Base-by-base conservation (phyloP, 92 coral and sea anemone genomes). In the Actinernus sp. region DNA sequence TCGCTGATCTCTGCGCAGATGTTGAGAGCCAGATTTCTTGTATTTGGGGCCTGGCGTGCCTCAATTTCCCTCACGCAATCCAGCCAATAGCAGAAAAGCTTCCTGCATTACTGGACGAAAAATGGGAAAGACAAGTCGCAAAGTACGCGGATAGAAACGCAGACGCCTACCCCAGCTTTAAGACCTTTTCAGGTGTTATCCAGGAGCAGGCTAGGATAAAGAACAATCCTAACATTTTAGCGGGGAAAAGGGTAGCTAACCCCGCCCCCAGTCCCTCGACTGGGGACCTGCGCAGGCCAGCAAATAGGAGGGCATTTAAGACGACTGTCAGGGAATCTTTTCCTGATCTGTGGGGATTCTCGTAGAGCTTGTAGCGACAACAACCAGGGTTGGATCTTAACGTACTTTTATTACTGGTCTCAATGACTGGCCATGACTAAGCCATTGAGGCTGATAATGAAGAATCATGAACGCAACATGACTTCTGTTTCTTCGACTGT, bases 1-100 rank as follows among this genome's bases (percentile, higher is more conserved):
- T 76, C n/a, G 55, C 67, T 4, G 74, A 65, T 21, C 57, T 73
- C 28, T 63, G 82, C 61, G 60, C 49, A 24, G 81, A 70, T 21
- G 73, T 71, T 7, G 41, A 39, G 25, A 60, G 74, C 39, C 84
- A 62, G 63, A 55, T 62, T 21, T 72, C 60, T 26, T 66, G 33
- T 37, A 58, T 55, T 30, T 76, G 59, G 41, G 77, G 57, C 19
- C 63, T 74, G 47, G 82, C 82, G 1, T 74, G 82, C 47, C 63
- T 64, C 16, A 64, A 64, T 16, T 64, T 24, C 49, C 85, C 85
- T 19, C 55, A 47, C 43, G 83, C 83, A 5, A 63, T 63, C 30
- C 32, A 49, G 7, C 83, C 83, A 26, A 59, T 67, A 24, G 49
- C 41, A 27, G 70, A 57, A 17, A 78, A 67, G 49, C 31, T 37